Evolutionary conservation across 2,797 vertebrate genomes (phyloP), one percentile per base, ranked within the genome.

Genomic region (Agapornis canus): DNA sequence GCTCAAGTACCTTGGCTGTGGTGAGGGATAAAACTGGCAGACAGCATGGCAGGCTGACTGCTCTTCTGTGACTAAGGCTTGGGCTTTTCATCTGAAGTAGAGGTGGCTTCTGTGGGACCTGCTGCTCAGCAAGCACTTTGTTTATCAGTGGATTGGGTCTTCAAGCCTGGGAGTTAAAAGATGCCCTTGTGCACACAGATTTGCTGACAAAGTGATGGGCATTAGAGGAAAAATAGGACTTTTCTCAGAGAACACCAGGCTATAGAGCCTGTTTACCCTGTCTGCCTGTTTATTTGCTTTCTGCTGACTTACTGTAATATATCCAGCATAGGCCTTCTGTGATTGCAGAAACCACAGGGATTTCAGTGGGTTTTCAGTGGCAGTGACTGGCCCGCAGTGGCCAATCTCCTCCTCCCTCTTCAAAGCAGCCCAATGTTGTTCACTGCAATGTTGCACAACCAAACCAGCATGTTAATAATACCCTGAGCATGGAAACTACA

Each of bases 201-300:
- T n/a, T 77, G 82, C 82, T 92, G 90, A 77, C 82, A 59, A 71
- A 82, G 64, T 9, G 47, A 73, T 40, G 56, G 76, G 56, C 60
- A 22, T 15, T 29, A 7, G 21, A 4, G 26, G 32, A 19, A 43
- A 26, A 57, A n/a, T 23, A 25, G 0, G 45, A 2, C 32, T 89
- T 90, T 86, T 84, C 77, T 76, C 25, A 17, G 43, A 65, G 39
- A 65, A 27, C 47, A n/a, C 5, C 12, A 26, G 86, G 86, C 77
- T 89, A 69, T 35, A 45, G 40, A 95, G 61, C 84, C 81, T 90
- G 86, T 93, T 93, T 82, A 29, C 90, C 86, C 91, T 71, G 69
- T 47, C 84, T 86, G 77, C 56, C 71, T 84, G 83, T 89, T 92
- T 68, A 37, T 89, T 93, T 90, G 86, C 72, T 69, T 86, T 90